Conservation (phyloP, 2,113 vertebrate species). For the Leptocoma aspasia region DNA sequence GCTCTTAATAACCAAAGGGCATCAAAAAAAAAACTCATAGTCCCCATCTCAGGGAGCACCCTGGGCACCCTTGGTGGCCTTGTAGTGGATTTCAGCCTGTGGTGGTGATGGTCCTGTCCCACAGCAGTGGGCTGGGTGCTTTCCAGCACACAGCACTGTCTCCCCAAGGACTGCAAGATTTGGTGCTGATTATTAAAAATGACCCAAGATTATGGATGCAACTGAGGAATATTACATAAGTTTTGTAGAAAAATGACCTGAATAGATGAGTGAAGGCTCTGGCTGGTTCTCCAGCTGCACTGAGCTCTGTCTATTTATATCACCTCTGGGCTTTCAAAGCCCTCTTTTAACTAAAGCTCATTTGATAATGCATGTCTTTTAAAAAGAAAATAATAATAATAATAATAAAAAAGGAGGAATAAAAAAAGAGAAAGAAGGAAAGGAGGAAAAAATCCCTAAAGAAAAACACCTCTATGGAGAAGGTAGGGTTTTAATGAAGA, state of each 20-base stretch:
- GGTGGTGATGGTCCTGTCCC: background rate
- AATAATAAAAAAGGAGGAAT: background rate
- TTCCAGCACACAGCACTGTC: background rate
- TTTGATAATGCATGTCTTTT: constrained; percentile 26
- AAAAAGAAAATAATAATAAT: constrained; percentile 13
- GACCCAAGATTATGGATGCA: background rate
- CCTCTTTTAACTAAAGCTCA: constrained; percentile 42
- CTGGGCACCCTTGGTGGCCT: background rate
- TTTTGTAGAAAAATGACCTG: constrained; percentile 45
- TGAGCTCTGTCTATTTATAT: constrained; percentile 46
- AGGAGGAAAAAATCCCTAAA: background rate
- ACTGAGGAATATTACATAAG: background rate
- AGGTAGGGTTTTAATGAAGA: constrained; percentile 73
- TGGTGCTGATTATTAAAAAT: background rate
- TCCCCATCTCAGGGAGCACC: background rate
- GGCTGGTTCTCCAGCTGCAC: constrained; percentile 44
- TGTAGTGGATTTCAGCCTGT: accelerated
- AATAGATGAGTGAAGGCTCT: constrained; percentile 48
- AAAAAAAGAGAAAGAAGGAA: background rate
- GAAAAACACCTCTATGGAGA: constrained; percentile 38
- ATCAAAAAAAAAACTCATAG: accelerated
- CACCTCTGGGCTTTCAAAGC: constrained; percentile 39
- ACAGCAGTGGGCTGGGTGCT: background rate
- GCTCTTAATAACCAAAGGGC: background rate
- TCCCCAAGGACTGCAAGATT: background rate